phyloP scores from a whole-genome alignment of 2,113 vertebrate genomes.

The Lophotis ruficrista region DNA sequence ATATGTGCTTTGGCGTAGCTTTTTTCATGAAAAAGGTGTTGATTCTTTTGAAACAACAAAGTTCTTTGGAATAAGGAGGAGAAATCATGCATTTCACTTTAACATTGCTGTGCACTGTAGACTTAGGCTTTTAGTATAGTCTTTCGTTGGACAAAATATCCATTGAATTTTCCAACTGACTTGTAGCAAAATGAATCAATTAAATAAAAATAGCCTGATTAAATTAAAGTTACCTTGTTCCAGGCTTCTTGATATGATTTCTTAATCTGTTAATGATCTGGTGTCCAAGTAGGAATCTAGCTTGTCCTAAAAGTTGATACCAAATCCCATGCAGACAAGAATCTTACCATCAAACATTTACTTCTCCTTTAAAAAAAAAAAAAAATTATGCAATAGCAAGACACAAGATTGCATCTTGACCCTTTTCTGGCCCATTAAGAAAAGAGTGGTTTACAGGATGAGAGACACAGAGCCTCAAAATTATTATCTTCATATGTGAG shows the following conservation, averaged over 20 bases:
- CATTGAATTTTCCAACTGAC: background rate
- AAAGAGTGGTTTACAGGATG: background rate
- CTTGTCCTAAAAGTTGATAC: background rate
- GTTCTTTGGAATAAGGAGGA: background rate
- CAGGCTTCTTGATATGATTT: background rate
- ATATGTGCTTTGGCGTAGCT: background rate
- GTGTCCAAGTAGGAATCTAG: background rate
- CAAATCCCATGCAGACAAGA: background rate
- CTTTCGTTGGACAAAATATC: background rate
- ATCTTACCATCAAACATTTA: background rate
- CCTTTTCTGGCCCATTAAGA: background rate
- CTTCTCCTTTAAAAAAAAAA: background rate
- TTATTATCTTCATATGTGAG: background rate
- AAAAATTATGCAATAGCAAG: background rate
- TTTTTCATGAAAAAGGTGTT: background rate
- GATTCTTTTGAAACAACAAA: background rate
- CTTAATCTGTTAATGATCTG: background rate
- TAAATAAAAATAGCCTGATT: background rate
- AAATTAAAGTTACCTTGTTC: background rate
- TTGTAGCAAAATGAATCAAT: background rate
- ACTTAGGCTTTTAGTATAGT: background rate
- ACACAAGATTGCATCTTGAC: background rate
- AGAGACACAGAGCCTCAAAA: background rate
- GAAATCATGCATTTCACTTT: background rate
- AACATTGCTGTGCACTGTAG: background rate